Evolutionary conservation across 2,797 vertebrate genomes (phyloP), one percentile per base, ranked within the genome.

Genomic region (Cryptoprocta ferox): DNA sequence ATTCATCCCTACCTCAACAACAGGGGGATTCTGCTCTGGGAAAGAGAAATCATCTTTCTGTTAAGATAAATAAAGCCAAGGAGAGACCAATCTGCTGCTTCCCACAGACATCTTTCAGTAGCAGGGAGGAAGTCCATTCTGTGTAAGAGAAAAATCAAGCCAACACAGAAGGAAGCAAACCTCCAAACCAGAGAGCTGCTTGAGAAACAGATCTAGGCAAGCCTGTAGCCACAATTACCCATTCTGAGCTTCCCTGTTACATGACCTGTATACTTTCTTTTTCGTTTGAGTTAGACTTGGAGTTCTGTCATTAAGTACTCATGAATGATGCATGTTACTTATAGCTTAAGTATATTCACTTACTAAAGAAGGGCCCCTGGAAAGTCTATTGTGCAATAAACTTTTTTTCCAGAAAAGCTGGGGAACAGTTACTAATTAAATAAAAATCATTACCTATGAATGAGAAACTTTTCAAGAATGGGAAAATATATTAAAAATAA

Each of bases 401-500:
- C 81, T 73, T 65, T 73, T 68, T 45, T 83, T 66, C 39, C 15
- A 87, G 15, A 84, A 68, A 95, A 90, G n/a, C 35, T 63, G 21
- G 39, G 39, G 42, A 89, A 95, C 6, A 80, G 11, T 89, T 81
- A 89, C 56, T 61, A 85, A 86, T 95, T 59, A 92, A 75, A 28
- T 89, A 91, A 83, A 94, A 68, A 84, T 75, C 24, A 83, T 80
- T 66, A 95, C 28, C 61, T 35, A 71, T 5, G 32, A 83, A 89
- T n/a, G 42, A 53, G 39, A 21, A 85, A 85, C 68, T 70, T 92
- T 75, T 89, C 11, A 89, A 89, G 18, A 94, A 66, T 13, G 66
- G 10, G 24, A 78, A 83, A 76, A 63, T 66, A 37, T 42, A 66
- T 66, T 78, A 61, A 83, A 87, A 90, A 78, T 32, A 75, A 85